Percentiles rank a stretch among this genome's conserved stretches.
Conservation (phyloP, 1,140 invertebrate genomes). For the Branchinecta lindahli region DNA sequence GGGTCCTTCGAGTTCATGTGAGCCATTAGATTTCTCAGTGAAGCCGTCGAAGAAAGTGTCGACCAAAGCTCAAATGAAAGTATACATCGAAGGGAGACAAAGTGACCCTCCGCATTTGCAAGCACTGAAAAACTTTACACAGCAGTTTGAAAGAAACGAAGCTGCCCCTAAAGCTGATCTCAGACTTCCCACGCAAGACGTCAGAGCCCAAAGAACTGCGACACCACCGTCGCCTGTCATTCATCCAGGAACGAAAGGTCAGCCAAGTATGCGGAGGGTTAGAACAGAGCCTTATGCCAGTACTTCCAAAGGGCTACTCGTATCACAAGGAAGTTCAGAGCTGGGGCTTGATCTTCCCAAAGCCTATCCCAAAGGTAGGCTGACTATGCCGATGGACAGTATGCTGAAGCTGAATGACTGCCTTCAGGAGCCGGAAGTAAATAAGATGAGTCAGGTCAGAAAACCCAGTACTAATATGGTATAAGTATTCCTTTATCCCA, state of each 20-base stretch:
- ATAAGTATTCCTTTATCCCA: no score
- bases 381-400: slow-evolving; percentile 2
- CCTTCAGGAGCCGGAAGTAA: neutral
- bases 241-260: no score
- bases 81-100: neutral
- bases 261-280: no score
- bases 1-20: neutral
- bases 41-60: neutral
- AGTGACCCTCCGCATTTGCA: neutral
- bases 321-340: no score
- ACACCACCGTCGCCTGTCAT: no score
- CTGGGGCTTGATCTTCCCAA: neutral
- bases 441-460: neutral
- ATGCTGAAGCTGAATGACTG: neutral
- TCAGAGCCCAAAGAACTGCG: no score
- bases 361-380: neutral
- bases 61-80: neutral
- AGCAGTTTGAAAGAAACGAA: neutral
- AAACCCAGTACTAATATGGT: neutral
- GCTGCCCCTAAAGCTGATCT: no score
- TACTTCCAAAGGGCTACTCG: no score
- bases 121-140: neutral
- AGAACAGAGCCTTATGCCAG: no score
- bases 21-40: neutral
- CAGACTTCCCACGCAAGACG: no score